These are phyloP conservation scores for Procambarus clarkii DNA, from an alignment of 1,140 invertebrate species.

Conservation along the genomic window DNA sequence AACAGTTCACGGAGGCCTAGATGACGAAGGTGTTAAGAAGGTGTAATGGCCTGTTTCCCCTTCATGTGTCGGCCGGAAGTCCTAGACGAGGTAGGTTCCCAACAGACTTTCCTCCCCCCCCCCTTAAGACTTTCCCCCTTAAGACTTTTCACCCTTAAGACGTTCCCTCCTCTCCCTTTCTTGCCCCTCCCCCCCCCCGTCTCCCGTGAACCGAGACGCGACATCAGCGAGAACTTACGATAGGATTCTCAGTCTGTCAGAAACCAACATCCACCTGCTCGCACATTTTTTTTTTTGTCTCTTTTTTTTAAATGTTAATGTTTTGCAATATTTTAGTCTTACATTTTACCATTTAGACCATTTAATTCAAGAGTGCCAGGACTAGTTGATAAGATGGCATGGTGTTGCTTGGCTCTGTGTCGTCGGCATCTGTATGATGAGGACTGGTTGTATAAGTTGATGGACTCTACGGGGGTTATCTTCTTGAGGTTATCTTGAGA, in stretches of 20 bases:
- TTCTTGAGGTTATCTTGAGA: too few relatives aligned
- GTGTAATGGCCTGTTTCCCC: slow-evolving; percentile 63
- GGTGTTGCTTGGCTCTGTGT: too few relatives aligned
- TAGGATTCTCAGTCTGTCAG: neutral
- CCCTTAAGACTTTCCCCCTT: neutral
- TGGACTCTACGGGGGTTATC: too few relatives aligned
- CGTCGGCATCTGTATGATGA: too few relatives aligned
- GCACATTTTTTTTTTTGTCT: too few relatives aligned
- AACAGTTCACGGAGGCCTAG: slow-evolving; percentile 13
- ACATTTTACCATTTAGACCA: too few relatives aligned
- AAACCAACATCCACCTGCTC: neutral
- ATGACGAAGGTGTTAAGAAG: slow-evolving; percentile 33
- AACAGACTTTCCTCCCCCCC: neutral
- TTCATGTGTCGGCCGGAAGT: slow-evolving; percentile 66
- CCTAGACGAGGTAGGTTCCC: slow-evolving; percentile 54
- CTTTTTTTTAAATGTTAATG: too few relatives aligned
- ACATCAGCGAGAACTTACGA: neutral
- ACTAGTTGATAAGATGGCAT: too few relatives aligned
- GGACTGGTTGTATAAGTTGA: too few relatives aligned
- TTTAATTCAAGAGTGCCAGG: too few relatives aligned
- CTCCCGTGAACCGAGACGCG: neutral
- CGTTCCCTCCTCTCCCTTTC: neutral
- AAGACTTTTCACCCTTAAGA: neutral
- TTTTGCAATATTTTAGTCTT: too few relatives aligned
- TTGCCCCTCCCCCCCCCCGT: neutral